phyloP scores from a whole-genome alignment of 2,797 vertebrate genomes.

The Orientallactaga sibirica region DNA sequence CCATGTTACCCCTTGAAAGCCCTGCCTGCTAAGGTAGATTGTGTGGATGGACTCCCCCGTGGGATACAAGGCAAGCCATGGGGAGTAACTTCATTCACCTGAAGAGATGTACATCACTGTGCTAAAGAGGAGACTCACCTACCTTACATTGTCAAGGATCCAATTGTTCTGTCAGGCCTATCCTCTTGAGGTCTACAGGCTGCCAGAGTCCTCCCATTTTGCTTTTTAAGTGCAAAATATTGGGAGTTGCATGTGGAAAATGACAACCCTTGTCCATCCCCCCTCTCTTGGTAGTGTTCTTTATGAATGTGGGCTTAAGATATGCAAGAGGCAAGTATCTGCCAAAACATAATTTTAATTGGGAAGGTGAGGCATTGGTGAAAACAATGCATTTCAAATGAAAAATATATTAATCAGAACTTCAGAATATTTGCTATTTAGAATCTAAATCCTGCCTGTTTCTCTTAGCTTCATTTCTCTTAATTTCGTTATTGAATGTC shows the following conservation, averaged over 20 bases:
- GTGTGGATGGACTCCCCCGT: too few relatives aligned
- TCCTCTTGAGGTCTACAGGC: constrained; percentile 55
- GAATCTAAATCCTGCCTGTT: not conserved
- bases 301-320: not conserved
- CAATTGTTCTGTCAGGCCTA: constrained; percentile 70
- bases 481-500: not conserved
- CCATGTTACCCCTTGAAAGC: not conserved
- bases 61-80: not conserved
- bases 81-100: constrained; percentile 30
- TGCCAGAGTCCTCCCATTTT: constrained; percentile 49
- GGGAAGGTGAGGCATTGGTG: not conserved
- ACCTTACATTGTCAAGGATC: constrained; percentile 52
- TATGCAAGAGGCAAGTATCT: not conserved
- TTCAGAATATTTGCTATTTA: not conserved
- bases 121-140: constrained; percentile 22
- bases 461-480: constrained; percentile 7
- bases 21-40: not conserved
- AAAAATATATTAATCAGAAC: not conserved
- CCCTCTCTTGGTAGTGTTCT: constrained; percentile 24
- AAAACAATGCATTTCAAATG: constrained; percentile 31
- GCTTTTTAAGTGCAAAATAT: constrained; percentile 59
- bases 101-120: not conserved
- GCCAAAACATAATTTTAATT: not conserved
- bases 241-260: constrained; percentile 37
- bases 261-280: not conserved